Conservation (phyloP, 2,113 vertebrate genomes). For the Tragelaphus scriptus region DNA sequence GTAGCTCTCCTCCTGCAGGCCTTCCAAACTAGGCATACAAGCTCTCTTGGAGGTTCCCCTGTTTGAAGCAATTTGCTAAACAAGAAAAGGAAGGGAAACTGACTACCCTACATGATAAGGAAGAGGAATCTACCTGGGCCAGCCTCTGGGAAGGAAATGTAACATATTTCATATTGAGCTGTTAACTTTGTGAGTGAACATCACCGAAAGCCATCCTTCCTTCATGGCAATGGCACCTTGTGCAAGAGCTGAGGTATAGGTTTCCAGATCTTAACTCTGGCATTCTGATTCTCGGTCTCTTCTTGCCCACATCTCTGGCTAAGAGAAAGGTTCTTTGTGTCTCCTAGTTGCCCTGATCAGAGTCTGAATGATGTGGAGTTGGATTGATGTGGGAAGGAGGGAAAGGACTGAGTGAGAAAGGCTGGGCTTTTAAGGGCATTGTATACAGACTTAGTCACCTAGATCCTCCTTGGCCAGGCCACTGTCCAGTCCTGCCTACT, state of each 20-base stretch:
- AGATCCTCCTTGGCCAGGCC: background rate
- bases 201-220: background rate
- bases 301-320: background rate
- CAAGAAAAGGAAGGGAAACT: background rate
- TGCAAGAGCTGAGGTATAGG: background rate
- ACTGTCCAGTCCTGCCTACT: background rate
- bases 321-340: background rate
- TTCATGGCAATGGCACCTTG: background rate
- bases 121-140: background rate
- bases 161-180: background rate
- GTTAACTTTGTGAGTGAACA: background rate
- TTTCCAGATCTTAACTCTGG: background rate
- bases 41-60: background rate
- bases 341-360: background rate
- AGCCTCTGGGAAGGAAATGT: background rate
- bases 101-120: background rate
- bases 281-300: background rate
- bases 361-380: background rate
- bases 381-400: background rate
- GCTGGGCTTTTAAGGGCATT: background rate
- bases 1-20: background rate
- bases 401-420: background rate
- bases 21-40: background rate
- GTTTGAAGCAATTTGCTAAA: slow-evolving; percentile 9
- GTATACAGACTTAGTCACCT: background rate